Base-by-base conservation (phyloP, 1,140 invertebrate species). In the Drosophila sproati region DNA sequence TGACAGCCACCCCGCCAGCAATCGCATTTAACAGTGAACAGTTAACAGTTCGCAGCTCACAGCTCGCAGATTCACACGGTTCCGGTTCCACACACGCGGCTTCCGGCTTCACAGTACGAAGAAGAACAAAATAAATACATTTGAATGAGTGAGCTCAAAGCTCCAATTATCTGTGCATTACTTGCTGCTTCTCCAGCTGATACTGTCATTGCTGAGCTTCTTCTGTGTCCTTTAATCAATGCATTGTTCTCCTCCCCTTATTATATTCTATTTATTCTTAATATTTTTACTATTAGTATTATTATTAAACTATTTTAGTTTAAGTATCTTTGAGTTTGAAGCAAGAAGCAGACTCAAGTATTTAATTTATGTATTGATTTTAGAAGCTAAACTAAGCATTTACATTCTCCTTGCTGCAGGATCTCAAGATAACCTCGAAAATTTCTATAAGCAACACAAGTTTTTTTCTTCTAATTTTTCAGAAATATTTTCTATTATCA, bases 1-100 rank as follows among this genome's bases (percentile, higher is more conserved):
- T 89, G 85, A 89, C 86, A 78, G 80, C 48, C 50, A 50, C 32
- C 32, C 48, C 37, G 29, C 8, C 47, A 31, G 29, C 57, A 35
- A 60, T 48, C 31, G 43, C 57, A 20, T 0, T 20, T 1, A 20
- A 20, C 20, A 20, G 20, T 20, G 0, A n/a, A n/a, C n/a, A 12
- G 12, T 12, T 12, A 20, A 20, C 70, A 54, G 34, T n/a, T 47
- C 31, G 12, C 37, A 41, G 31, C 20, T 20, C 32, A 34, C 12
- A 35, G 43, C 5, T 47, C 37, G 41, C 39, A 8, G 12, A 43
- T 35, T 61, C 57, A 35, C 43, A 61, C 8, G 32, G 43, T 31
- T 48, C 28, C 35, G n/a, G 1, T 0, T 20, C 20, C 20, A 20
- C 20, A 20, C 20, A 20, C 20, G 20, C 20, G 20, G 20, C 20